Base-by-base conservation (phyloP, 37 sponge, comb jelly and placozoan species). In the Agelas oroides region DNA sequence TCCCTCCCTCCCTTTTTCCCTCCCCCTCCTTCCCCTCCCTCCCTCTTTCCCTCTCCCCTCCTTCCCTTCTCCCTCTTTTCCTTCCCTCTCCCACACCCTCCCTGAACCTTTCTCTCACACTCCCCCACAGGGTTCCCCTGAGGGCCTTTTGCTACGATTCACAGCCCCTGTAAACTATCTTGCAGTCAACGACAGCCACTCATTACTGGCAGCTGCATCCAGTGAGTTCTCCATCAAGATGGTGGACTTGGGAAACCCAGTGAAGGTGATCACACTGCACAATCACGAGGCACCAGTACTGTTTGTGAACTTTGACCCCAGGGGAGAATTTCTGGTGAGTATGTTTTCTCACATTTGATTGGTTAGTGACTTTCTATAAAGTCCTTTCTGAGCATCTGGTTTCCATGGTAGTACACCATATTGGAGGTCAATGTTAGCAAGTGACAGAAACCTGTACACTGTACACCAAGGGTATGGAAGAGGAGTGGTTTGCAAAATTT, bases 201-300 rank as follows among this genome's bases (percentile, higher is more conserved):
- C 71, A 38, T 18, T 14, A 31, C 32, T 90, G 53, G 91, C 82
- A 35, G 92, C 87, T 32, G 87, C 73, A 18, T 77, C 77, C 62
- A 80, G 89, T 70, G 95, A 95, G 63, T 91, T 95, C 70, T 13
- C 23, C 41, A 81, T 95, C 59, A 95, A 88, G 33, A 34, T 91
- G 15, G 69, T 76, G 0, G 60, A 67, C 32, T 37, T 85, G 20
- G 61, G 21, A 24, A 56, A 80, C 39, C 54, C 57, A 71, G 27
- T 52, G 31, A 78, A 78, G 52, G 46, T 56, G 2, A 31, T 34
- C 35, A 41, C 70, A 14, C 68, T 95, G 5, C 11, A 20, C 14
- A 92, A 86, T 14, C 95, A 95, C 65, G 89, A 82, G 37, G 95
- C 89, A 5, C 95, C 95, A 36, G 68, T 95, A 17, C 78, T 91